phyloP scores from a whole-genome alignment of 2,797 vertebrate genomes.

The Propithecus deckenii region DNA sequence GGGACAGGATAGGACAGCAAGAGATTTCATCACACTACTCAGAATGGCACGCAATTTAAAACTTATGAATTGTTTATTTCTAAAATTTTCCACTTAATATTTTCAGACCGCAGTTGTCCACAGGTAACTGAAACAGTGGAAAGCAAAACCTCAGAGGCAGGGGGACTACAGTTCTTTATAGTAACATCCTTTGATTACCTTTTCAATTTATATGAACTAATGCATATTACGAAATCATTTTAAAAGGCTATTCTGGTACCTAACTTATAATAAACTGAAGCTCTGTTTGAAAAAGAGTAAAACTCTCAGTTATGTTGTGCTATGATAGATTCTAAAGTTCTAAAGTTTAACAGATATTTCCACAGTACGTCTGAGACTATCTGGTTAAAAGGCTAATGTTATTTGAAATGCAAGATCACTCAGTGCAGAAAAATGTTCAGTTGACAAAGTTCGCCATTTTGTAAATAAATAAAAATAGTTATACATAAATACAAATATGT shows the following conservation, averaged over 20 bases:
- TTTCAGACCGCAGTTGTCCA: not conserved
- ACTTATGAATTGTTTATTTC: not conserved
- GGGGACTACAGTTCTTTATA: not conserved
- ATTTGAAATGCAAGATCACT: not conserved
- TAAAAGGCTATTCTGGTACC: not conserved
- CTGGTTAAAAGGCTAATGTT: not conserved
- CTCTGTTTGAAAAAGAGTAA: not conserved
- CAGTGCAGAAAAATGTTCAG: not conserved
- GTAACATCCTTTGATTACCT: not conserved
- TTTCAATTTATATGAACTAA: slow-evolving; percentile 9
- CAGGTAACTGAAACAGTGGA: not conserved
- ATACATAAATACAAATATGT: not conserved
- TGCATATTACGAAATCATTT: not conserved
- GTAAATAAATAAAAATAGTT: not conserved
- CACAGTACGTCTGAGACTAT: not conserved
- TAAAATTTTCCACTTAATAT: not conserved
- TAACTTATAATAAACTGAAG: slow-evolving; percentile 21
- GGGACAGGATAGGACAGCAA: not conserved
- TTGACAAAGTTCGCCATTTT: not conserved
- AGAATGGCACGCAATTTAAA: not conserved
- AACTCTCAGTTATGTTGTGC: not conserved
- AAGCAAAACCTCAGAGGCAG: not conserved
- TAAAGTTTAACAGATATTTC: not conserved
- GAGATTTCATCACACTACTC: not conserved
- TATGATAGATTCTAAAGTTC: not conserved